Evolutionary conservation across 2,888 invertebrate species (phyloP).

Genomic region (Zygogramma bicolorata): DNA sequence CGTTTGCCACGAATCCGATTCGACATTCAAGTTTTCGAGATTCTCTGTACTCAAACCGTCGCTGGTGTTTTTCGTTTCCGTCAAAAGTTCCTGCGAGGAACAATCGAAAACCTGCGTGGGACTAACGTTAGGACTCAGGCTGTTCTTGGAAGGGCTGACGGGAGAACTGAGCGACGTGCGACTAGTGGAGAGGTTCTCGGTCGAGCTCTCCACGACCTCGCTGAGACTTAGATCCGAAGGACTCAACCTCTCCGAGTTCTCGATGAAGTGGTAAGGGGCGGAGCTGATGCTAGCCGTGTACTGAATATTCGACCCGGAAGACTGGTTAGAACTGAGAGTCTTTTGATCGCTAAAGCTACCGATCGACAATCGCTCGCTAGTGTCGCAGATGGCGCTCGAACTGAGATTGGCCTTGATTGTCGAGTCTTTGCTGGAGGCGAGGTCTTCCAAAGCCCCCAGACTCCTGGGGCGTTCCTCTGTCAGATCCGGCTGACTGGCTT

Average conservation of each 20-base stretch:
- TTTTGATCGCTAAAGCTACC: slow-evolving; percentile 52
- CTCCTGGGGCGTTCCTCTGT: slow-evolving; percentile 61
- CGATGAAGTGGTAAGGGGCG: slow-evolving; percentile 57
- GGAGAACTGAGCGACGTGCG: slow-evolving; percentile 63
- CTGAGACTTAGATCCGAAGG: slow-evolving; percentile 60
- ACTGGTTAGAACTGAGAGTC: slow-evolving; percentile 54
- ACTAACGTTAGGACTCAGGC: slow-evolving; percentile 62
- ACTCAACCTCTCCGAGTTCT: slow-evolving; percentile 55
- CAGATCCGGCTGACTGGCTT: slow-evolving; percentile 70
- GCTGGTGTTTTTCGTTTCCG: slow-evolving; percentile 49
- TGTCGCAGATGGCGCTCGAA: slow-evolving; percentile 57
- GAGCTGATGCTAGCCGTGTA: slow-evolving; percentile 57
- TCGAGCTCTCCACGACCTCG: slow-evolving; percentile 60
- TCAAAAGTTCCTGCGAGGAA: slow-evolving; percentile 44
- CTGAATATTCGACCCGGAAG: slow-evolving; percentile 57
- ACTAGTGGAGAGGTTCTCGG: slow-evolving; percentile 67
- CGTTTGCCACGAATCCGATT: slow-evolving; percentile 37
- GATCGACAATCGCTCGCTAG: slow-evolving; percentile 55
- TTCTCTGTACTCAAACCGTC: slow-evolving; percentile 49
- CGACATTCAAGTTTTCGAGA: slow-evolving; percentile 29
- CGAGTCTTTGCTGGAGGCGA: slow-evolving; percentile 45
- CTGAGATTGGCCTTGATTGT: slow-evolving; percentile 57
- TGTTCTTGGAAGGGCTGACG: slow-evolving; percentile 58
- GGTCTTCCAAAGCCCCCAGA: slow-evolving; percentile 61
- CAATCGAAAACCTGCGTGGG: slow-evolving; percentile 53